These are phyloP conservation scores for Drosophila truncata DNA, from an alignment of 1,140 invertebrate genomes.

Conservation along the genomic window DNA sequence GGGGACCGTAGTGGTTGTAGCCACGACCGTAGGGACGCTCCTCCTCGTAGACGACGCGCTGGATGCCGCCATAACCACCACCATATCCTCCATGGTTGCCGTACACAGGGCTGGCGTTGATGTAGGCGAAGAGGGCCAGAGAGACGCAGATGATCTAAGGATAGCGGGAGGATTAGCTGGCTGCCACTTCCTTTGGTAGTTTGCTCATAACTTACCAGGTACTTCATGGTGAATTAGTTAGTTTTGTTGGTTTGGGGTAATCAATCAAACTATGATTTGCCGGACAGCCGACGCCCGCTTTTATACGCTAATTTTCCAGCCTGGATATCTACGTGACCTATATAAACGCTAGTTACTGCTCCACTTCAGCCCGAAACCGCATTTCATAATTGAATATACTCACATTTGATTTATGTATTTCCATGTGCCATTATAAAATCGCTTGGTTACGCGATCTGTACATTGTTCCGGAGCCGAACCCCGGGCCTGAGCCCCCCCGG, in stretches of 20 bases:
- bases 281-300: constrained; percentile 41
- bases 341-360: constrained; percentile 30
- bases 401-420: constrained; percentile 53
- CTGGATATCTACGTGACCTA: constrained; percentile 73
- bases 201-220: constrained; percentile 68
- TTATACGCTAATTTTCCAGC: constrained; percentile 62
- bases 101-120: constrained; percentile 53
- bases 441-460: constrained; percentile 72
- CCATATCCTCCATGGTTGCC: constrained; percentile 44
- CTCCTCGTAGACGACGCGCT: constrained; percentile 51
- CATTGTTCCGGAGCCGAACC: constrained; percentile 36
- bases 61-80: constrained; percentile 13
- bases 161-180: constrained; percentile 37
- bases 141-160: constrained; percentile 55
- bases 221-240: constrained; percentile 76
- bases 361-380: constrained; percentile 37
- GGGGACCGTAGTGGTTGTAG: constrained; percentile 15
- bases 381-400: constrained; percentile 66
- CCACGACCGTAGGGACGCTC: constrained; percentile 16
- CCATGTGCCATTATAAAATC: constrained; percentile 70
- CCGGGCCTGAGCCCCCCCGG: constrained; percentile 25
- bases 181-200: background rate
- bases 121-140: constrained; percentile 63
- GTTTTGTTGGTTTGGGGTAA: constrained; percentile 76
- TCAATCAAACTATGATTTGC: constrained; percentile 81